phyloP scores from a whole-genome alignment of 1,140 invertebrate species.

The Temnothorax longispinosus region DNA sequence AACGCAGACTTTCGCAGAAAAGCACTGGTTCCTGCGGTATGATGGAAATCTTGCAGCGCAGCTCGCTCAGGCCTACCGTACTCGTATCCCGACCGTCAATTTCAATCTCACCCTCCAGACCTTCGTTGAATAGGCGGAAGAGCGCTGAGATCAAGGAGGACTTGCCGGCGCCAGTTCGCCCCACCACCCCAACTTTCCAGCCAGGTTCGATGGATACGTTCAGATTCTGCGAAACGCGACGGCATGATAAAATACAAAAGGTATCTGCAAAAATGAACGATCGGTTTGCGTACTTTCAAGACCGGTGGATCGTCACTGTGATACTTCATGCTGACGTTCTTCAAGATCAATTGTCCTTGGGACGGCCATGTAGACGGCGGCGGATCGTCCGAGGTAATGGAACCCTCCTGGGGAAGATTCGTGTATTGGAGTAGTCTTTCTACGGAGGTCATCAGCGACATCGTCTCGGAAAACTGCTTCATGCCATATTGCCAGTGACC shows the following conservation, averaged over 20 bases:
- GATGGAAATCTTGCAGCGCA: conserved; percentile 92
- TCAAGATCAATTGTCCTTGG: conserved; percentile 84
- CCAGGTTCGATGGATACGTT: conserved; percentile 88
- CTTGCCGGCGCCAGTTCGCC: conserved; percentile 94
- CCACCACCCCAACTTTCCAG: conserved; percentile 91
- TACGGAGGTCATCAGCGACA: conserved; percentile 94
- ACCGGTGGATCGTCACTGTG: conserved; percentile 88
- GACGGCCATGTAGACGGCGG: conserved; percentile 85
- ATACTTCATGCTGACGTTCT: conserved; percentile 90
- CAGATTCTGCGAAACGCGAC: conserved; percentile 83
- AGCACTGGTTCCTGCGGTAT: conserved; percentile 95
- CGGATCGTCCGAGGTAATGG: conserved; percentile 78
- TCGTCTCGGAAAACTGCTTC: conserved; percentile 89
- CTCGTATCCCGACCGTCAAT: conserved; percentile 91
- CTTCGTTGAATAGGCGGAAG: conserved; percentile 88
- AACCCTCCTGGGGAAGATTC: conserved; percentile 87
- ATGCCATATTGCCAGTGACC: conserved; percentile 95
- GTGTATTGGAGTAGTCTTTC: conserved; percentile 93
- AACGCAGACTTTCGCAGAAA: conserved; percentile 92
- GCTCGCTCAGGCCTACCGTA: conserved; percentile 88
- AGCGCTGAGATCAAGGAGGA: conserved; percentile 91
- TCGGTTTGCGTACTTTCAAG: conserved; percentile 85
- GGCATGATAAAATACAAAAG: not conserved
- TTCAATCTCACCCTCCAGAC: conserved; percentile 82
- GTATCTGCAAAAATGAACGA: too few species aligned